These are phyloP conservation scores for Gobio gobio DNA, from an alignment of 2,113 vertebrate species.

Conservation along the genomic window DNA sequence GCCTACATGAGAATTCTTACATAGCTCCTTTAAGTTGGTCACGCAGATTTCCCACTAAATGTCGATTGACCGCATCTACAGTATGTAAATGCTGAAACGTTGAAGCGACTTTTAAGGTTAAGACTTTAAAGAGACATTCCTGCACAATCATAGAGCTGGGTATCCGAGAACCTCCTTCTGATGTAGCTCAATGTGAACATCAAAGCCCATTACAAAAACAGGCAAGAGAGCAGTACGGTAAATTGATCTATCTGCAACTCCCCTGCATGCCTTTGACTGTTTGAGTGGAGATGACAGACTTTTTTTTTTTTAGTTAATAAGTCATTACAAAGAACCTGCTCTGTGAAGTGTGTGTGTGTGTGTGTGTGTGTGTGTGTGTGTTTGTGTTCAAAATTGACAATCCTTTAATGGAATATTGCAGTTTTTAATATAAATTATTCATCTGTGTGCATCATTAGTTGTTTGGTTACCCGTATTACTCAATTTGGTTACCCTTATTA, in stretches of 20 bases:
- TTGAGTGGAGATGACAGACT: conserved; percentile 71
- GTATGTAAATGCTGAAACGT: not conserved
- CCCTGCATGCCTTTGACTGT: conserved; percentile 58
- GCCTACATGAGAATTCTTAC: no score
- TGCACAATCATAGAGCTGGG: not conserved
- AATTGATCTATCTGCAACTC: conserved; percentile 70
- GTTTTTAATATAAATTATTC: no score
- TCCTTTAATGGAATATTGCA: no score
- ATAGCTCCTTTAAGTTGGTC: not conserved
- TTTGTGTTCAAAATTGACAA: no score
- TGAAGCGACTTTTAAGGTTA: not conserved
- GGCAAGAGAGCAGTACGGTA: conserved; percentile 49
- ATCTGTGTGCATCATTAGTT: no score
- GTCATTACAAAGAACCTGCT: conserved; percentile 61
- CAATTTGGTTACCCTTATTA: no score
- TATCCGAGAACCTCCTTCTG: conserved; percentile 54
- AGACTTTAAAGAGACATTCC: not conserved
- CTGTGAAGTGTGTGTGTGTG: not conserved
- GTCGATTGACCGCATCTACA: not conserved
- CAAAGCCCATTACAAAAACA: conserved; percentile 73
- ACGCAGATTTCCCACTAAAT: not conserved
- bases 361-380: not conserved
- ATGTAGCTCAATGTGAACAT: conserved; percentile 73
- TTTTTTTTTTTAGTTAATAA: conserved; percentile 68
- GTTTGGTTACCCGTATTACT: no score